Evolutionary conservation across 2,888 invertebrate species (phyloP).

Genomic region (Drosophila anomalata): DNA sequence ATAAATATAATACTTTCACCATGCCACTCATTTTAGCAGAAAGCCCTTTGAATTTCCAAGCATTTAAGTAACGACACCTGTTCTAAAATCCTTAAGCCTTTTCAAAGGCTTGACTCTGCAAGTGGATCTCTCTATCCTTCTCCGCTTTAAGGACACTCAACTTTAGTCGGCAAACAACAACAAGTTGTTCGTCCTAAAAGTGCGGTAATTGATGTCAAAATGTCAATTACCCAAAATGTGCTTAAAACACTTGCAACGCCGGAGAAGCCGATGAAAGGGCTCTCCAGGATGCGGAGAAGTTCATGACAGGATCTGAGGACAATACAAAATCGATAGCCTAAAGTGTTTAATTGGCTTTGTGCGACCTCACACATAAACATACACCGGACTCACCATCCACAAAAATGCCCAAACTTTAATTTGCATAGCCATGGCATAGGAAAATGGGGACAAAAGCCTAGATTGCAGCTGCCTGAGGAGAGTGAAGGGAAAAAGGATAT

Average conservation of each 20-base stretch:
- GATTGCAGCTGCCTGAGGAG: slow-evolving; percentile 16
- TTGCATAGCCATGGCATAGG: slow-evolving; percentile 29
- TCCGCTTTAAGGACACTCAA: slow-evolving; percentile 10
- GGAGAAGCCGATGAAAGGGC: slow-evolving; percentile 26
- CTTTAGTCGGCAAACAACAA: slow-evolving; percentile 20
- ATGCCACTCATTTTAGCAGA: background rate
- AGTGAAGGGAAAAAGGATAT: slow-evolving; percentile 11
- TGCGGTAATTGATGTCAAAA: slow-evolving; percentile 72
- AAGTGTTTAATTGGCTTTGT: slow-evolving; percentile 69
- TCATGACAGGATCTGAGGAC: slow-evolving; percentile 6
- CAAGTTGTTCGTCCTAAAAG: slow-evolving; percentile 51
- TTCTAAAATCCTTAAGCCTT: background rate
- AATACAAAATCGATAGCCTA: slow-evolving; percentile 57
- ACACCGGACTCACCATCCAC: slow-evolving; percentile 8
- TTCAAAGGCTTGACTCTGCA: background rate
- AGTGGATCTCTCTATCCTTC: background rate
- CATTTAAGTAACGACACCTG: background rate
- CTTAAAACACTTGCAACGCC: slow-evolving; percentile 62
- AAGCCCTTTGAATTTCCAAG: background rate
- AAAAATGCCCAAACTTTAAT: slow-evolving; percentile 37
- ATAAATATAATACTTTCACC: too few relatives aligned
- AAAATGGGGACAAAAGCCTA: slow-evolving; percentile 45
- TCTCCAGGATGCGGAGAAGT: slow-evolving; percentile 23
- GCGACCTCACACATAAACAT: slow-evolving; percentile 21
- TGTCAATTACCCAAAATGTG: slow-evolving; percentile 72